These are phyloP conservation scores for Diachasmimorpha longicaudata DNA, from an alignment of 1,140 invertebrate genomes.

Conservation along the genomic window DNA sequence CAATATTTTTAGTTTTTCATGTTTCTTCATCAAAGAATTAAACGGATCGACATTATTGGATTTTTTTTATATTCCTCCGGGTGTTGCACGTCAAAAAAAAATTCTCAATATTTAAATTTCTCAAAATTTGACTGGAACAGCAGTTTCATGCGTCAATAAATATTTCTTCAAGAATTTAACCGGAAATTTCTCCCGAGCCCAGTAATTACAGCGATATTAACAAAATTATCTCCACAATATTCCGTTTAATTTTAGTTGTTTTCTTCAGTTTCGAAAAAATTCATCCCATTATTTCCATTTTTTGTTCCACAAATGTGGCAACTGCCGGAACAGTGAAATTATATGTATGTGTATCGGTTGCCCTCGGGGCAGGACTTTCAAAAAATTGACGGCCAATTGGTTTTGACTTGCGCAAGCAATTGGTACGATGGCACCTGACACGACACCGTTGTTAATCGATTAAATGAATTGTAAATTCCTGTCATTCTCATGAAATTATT, in stretches of 20 bases:
- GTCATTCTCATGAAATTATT: neutral
- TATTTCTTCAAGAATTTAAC: no score
- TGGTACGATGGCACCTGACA: neutral
- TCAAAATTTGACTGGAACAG: no score
- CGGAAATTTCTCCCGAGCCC: no score
- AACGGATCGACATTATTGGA: no score
- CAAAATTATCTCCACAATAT: neutral
- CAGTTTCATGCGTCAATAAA: no score
- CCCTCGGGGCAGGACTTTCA: neutral
- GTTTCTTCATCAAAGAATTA: no score
- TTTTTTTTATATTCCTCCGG: no score
- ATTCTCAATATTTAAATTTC: no score
- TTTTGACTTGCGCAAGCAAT: neutral
- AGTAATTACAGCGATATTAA: neutral
- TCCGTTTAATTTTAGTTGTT: neutral
- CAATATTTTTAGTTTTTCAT: no score
- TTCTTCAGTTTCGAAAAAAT: neutral
- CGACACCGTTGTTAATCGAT: neutral
- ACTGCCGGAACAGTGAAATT: neutral
- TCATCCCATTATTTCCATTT: neutral
- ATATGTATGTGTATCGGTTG: neutral
- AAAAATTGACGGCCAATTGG: slow-evolving; percentile 1
- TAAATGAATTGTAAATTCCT: neutral
- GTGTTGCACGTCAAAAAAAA: no score
- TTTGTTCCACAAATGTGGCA: neutral